Evolutionary conservation across 1,140 invertebrate genomes (phyloP), one percentile per base, ranked within the genome.

Genomic region (Microplitis mediator): DNA sequence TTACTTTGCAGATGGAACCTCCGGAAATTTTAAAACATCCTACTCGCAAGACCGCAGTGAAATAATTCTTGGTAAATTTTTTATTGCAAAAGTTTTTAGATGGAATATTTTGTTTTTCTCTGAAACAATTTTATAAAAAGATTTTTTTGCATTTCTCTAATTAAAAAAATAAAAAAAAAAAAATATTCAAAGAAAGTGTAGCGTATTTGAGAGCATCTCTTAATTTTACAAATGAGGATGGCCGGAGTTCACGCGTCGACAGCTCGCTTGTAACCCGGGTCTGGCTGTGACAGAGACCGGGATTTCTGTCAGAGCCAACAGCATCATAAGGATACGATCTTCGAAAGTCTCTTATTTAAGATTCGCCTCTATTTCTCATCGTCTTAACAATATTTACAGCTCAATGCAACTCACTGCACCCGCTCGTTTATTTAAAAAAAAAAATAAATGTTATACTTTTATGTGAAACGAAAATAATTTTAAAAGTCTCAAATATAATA

Each of bases 1-100:
- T 63, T 13, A 23, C 23, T 35, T 79, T 78, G 45, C 68, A 79
- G 77, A 31, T 67, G 34, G 45, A 71, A 11, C 66, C 8, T 3
- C 76, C 74, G 11, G 13, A 68, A 8, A 67, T 61, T 68, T 54
- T 76, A 35, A 13, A 60, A 34, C 23, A 23, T 23, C 23, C 23
- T 23, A 23, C 23, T 23, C 23, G 23, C 2, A 23, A 23, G 23
- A 2, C 23, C 23, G 23, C 23, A 0, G 23, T 23, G 23, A 23
- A 23, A 23, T 23, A 23, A 23, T 23, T 23, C 23, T 23, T 23
- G 2, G 23, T 23, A 23, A 1, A 23, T 23, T 23, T 23, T 23
- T 23, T 23, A 23, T 23, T 23, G 23, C 23, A 2, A 23, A 23
- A 23, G 23, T 23, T 23, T 23, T 23, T 23, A 23, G 23, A 2